These are phyloP conservation scores for Phocoena phocoena DNA, from an alignment of 2,113 vertebrate genomes.

Conservation along the genomic window DNA sequence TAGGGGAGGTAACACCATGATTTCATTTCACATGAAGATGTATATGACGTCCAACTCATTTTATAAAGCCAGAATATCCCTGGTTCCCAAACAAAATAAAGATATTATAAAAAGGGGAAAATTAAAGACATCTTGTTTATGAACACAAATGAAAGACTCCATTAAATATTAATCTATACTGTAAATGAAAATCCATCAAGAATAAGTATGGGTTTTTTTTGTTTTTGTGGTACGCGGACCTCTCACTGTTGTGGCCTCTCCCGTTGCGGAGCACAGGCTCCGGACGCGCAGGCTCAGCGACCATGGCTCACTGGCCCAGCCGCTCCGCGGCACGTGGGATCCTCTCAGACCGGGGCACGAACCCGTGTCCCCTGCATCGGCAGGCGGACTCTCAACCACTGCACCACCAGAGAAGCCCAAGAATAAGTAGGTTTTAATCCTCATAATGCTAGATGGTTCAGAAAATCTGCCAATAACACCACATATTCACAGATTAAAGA, in stretches of 20 bases:
- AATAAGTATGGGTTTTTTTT: neutral
- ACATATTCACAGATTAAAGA: constrained; percentile 33
- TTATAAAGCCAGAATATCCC: neutral
- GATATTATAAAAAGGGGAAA: neutral
- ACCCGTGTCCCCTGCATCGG: too few relatives aligned
- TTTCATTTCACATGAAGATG: neutral
- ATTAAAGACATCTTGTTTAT: constrained; percentile 18
- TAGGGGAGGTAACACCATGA: neutral
- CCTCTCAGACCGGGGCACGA: too few relatives aligned
- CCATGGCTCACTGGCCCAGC: too few relatives aligned
- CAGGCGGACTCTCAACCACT: too few relatives aligned
- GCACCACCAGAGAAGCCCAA: neutral
- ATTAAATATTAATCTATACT: constrained; percentile 34
- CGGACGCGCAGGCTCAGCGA: too few relatives aligned
- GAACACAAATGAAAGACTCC: neutral
- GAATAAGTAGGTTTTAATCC: constrained; percentile 22
- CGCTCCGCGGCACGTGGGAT: too few relatives aligned
- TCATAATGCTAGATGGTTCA: neutral
- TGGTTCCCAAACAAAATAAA: constrained; percentile 38
- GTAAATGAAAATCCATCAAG: constrained; percentile 35
- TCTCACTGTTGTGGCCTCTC: too few relatives aligned
- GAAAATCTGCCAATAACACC: constrained; percentile 29
- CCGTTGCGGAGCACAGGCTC: too few relatives aligned
- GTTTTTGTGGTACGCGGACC: too few relatives aligned
- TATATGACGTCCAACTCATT: neutral